Evolutionary conservation across 1,140 invertebrate species (phyloP).

Genomic region (Drosophila truncata): DNA sequence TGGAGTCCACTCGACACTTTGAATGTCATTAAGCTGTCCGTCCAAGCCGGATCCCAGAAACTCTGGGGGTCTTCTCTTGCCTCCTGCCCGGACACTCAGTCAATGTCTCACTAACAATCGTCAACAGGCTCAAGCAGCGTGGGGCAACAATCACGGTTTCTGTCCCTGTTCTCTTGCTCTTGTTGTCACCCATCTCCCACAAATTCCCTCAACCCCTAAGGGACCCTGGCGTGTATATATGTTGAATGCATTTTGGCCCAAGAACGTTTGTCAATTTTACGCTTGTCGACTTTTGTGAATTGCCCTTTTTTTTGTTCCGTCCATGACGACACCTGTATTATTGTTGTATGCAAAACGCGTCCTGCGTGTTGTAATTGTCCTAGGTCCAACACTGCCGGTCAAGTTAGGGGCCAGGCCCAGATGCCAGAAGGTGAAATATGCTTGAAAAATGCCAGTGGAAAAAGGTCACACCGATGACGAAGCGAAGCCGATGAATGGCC

Average conservation of each 20-base stretch:
- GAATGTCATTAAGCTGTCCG: slow-evolving; percentile 79
- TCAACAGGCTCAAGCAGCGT: slow-evolving; percentile 81
- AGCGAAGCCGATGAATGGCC: background rate
- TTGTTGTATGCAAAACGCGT: slow-evolving; percentile 42
- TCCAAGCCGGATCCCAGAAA: slow-evolving; percentile 8
- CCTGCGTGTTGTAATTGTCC: slow-evolving; percentile 34
- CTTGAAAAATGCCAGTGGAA: slow-evolving; percentile 20
- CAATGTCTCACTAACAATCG: slow-evolving; percentile 83
- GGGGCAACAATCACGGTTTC: slow-evolving; percentile 54
- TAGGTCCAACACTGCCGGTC: slow-evolving; percentile 14
- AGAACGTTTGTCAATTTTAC: slow-evolving; percentile 82
- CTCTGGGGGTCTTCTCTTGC: slow-evolving; percentile 6
- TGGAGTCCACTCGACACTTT: slow-evolving; percentile 75
- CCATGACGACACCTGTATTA: slow-evolving; percentile 22
- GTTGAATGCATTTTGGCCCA: slow-evolving; percentile 59
- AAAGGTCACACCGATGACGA: slow-evolving; percentile 24
- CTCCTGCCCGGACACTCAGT: slow-evolving; percentile 63
- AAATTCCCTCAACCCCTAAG: slow-evolving; percentile 1
- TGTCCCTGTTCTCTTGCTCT: slow-evolving; percentile 19
- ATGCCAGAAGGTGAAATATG: slow-evolving; percentile 24
- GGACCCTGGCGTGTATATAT: slow-evolving; percentile 1
- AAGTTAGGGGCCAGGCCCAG: slow-evolving; percentile 1
- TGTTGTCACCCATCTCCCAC: slow-evolving; percentile 29
- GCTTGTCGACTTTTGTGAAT: slow-evolving; percentile 75
- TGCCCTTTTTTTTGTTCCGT: slow-evolving; percentile 56